A percentile compares a stretch with the other conserved stretches of the same genome.
Conservation (phyloP, 92 coral and sea anemone genomes). For the Siderastrea siderea region DNA sequence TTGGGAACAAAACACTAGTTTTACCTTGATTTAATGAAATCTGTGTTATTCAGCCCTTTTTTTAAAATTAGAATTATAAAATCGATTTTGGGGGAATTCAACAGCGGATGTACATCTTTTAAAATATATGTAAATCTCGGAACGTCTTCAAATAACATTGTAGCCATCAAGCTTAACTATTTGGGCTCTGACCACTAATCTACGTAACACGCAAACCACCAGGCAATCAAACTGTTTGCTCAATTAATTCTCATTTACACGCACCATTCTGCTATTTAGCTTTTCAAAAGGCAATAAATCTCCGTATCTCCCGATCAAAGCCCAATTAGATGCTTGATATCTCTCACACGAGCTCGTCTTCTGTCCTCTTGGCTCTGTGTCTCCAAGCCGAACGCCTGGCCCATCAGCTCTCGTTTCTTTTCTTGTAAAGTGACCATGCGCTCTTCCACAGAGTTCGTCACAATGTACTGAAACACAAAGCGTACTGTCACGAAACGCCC, state of each 20-base stretch:
- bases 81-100: no score
- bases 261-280: not conserved
- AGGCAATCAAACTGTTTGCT: no score
- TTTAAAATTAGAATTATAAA: no score
- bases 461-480: slow-evolving; percentile 77
- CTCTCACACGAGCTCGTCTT: slow-evolving; percentile 84
- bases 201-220: no score
- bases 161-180: no score
- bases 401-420: slow-evolving; percentile 84
- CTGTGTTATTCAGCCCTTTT: no score
- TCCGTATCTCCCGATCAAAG: slow-evolving; percentile 37
- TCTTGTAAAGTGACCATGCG: slow-evolving; percentile 91
- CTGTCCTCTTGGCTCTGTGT: slow-evolving; percentile 84
- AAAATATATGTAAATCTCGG: no score
- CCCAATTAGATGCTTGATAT: slow-evolving; percentile 88
- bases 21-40: no score
- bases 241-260: not conserved
- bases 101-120: no score
- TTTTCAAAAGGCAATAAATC: not conserved
- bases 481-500: not conserved
- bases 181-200: no score
- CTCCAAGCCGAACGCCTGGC: slow-evolving; percentile 83
- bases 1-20: no score
- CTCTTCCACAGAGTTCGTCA: slow-evolving; percentile 91
- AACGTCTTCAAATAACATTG: no score